These are phyloP conservation scores for Protomyctophum bolini DNA, from an alignment of 2,113 vertebrate genomes.

Conservation along the genomic window DNA sequence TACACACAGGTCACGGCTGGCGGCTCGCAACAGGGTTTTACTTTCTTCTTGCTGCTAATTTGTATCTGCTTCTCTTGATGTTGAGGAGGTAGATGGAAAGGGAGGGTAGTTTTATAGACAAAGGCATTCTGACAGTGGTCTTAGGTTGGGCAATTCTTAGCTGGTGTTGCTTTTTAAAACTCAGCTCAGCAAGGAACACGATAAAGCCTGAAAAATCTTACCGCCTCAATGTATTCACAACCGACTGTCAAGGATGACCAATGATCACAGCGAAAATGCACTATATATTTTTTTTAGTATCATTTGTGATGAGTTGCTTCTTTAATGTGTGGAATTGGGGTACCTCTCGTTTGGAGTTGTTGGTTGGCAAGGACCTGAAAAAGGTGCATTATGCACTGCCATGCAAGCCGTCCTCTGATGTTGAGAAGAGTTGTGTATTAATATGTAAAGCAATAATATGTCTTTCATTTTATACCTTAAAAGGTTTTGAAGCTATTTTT, in stretches of 20 bases:
- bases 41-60: neutral
- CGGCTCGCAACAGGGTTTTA: neutral
- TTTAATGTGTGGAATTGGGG: constrained; percentile 40
- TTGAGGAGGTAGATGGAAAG: neutral
- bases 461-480: neutral
- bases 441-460: constrained; percentile 37
- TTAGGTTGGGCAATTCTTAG: too few species aligned
- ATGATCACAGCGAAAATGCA: constrained; percentile 39
- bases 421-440: constrained; percentile 12
- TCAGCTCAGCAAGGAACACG: too few species aligned
- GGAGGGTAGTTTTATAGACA: neutral
- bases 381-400: neutral
- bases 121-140: too few species aligned
- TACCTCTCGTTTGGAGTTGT: constrained; percentile 7
- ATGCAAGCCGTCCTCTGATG: constrained; percentile 43
- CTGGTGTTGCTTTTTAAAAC: too few species aligned
- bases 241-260: constrained; percentile 8
- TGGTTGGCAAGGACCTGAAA: constrained; percentile 1
- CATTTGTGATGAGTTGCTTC: neutral
- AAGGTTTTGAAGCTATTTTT: neutral
- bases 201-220: neutral
- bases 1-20: neutral
- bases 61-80: neutral
- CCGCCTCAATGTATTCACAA: neutral
- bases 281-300: constrained; percentile 35